Evolutionary conservation across 2,797 vertebrate genomes (phyloP).

Genomic region (Aplochiton taeniatus): DNA sequence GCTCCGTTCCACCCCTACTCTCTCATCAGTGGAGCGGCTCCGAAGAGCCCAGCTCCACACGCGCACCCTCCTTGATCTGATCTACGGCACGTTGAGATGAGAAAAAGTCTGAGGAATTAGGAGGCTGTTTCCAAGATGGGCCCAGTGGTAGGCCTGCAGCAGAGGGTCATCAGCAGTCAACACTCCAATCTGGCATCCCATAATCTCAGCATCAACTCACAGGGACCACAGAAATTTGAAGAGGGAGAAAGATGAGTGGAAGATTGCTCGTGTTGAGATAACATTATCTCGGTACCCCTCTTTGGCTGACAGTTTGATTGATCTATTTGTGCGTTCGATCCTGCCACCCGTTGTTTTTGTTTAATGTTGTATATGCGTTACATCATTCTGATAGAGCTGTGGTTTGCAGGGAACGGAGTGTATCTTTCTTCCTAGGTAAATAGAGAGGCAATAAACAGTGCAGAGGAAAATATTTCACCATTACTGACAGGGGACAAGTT

Average conservation of each 20-base stretch:
- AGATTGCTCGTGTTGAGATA: neutral
- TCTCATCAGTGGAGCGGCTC: no score
- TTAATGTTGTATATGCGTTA: constrained; percentile 17
- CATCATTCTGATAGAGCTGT: constrained; percentile 19
- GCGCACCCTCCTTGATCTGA: no score
- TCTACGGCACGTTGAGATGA: no score
- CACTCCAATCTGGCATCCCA: neutral
- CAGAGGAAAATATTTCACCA: neutral
- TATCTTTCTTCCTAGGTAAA: neutral
- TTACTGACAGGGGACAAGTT: neutral
- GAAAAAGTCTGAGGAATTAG: no score
- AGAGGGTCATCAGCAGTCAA: neutral
- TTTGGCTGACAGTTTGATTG: constrained; percentile 4
- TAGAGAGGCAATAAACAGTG: neutral
- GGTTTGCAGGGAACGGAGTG: constrained; percentile 7
- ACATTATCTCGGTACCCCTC: no score
- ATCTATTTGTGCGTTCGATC: constrained; percentile 14
- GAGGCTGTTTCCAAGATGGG: no score
- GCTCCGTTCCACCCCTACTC: no score
- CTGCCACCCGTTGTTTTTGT: constrained; percentile 8
- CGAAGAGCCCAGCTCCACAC: no score
- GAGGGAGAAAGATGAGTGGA: neutral
- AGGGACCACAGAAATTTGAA: neutral
- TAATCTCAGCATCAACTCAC: no score
- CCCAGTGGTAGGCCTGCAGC: neutral